Base-by-base conservation (phyloP, 2,888 invertebrate genomes). In the Pandemis heparana region DNA sequence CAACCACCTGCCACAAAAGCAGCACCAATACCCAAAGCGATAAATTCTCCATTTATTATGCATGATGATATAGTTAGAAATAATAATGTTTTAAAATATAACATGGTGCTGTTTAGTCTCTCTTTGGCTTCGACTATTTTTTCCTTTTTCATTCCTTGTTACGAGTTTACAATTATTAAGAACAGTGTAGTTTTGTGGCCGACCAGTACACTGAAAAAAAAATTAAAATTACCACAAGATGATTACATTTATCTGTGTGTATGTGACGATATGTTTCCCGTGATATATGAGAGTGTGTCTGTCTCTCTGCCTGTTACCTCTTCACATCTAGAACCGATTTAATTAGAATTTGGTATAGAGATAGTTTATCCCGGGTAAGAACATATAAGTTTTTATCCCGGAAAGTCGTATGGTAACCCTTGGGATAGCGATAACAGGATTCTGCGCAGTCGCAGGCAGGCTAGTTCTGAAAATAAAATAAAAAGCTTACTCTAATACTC, bases 1-100 rank as follows among this genome's bases (percentile, higher is more conserved):
- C 86, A 92, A 41, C 90, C 83, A 68, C 91, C 82, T 16, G 88
- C 85, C 7, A 87, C 12, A 32, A 86, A 67, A 23, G 87, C 86
- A 60, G 87, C 79, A 14, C 91, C 85, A 59, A 90, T 6, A 16
- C 87, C 79, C 16, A 83, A 56, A 43, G 89, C 84, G 56, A 92
- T 79, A 1, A 91, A n/a, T 81, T 92, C 90, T n/a, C 87, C 77
- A 61, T 60, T n/a, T 18, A 70, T 43, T 71, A 46, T 64, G 68
- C 23, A 77, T 16, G 74, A 77, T 16, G 74, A 73, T 59, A 75
- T 16, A 51, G 70, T 66, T 16, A 71, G 38, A 16, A 62, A 38
- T 39, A 74, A 3, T 5, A 66, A n/a, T 46, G 46, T 38, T 38
- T 39, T 74, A n/a, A 38, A 62, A 71, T 71, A 66, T 41, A 60